Conservation (phyloP, 2,888 invertebrate genomes). For the Syritta pipiens region DNA sequence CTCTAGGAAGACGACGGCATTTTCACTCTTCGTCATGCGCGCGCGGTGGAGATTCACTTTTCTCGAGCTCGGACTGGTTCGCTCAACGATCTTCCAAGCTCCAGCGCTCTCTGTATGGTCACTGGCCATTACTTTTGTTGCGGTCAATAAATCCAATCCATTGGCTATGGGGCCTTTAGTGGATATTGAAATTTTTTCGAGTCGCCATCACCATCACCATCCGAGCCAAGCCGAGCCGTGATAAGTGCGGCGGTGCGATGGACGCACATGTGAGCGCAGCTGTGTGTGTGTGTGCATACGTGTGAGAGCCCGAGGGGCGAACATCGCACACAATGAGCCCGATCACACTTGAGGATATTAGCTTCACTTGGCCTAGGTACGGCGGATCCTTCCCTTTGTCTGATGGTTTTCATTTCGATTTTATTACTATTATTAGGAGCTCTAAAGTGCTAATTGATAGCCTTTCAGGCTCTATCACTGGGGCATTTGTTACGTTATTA, state of each 20-base stretch:
- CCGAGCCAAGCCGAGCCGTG: not conserved
- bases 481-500: conserved; percentile 62
- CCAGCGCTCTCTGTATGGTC: conserved; percentile 35
- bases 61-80: conserved; percentile 38
- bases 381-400: conserved; percentile 46
- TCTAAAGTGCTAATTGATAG: conserved; percentile 68
- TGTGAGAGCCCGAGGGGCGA: conserved; percentile 32
- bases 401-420: conserved; percentile 59
- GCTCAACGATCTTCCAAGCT: conserved; percentile 1
- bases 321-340: conserved; percentile 39
- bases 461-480: conserved; percentile 53
- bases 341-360: conserved; percentile 57
- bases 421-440: conserved; percentile 67
- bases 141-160: conserved; percentile 69
- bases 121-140: conserved; percentile 66
- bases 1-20: conserved; percentile 35
- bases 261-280: conserved; percentile 46
- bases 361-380: conserved; percentile 22
- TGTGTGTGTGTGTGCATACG: not conserved
- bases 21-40: conserved; percentile 59
- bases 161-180: conserved; percentile 67
- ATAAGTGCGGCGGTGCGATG: conserved; percentile 45
- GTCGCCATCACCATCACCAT: not conserved
- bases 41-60: conserved; percentile 60
- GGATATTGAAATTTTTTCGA: conserved; percentile 64